Evolutionary conservation across 2,888 invertebrate genomes (phyloP).

Genomic region (Lasius fuliginosus): DNA sequence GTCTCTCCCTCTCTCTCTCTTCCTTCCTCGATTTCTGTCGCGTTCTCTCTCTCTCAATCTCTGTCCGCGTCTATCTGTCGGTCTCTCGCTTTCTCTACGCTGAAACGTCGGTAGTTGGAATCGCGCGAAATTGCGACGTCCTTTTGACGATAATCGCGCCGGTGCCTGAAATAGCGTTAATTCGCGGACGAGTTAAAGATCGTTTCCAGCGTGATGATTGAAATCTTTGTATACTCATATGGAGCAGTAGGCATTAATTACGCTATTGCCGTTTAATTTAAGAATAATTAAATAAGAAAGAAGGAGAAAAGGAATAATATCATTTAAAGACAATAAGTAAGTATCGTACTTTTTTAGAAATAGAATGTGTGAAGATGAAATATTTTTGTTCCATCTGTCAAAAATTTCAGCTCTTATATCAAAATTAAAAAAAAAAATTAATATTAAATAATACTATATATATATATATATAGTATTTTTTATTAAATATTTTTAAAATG

Average conservation of each 20-base stretch:
- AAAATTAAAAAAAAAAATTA: background rate
- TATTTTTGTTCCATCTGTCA: background rate
- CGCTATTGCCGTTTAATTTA: background rate
- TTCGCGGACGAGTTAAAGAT: conserved; percentile 52
- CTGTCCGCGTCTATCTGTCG: conserved; percentile 10
- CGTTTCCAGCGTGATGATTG: conserved; percentile 52
- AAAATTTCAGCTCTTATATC: background rate
- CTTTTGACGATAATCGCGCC: conserved; percentile 51
- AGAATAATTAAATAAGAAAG: background rate
- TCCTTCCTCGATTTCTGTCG: no score
- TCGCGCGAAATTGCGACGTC: conserved; percentile 55
- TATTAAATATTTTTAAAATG: no score
- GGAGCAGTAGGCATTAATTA: conserved; percentile 1
- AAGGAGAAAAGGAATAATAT: background rate
- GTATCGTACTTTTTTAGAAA: background rate
- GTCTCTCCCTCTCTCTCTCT: conserved; percentile 17
- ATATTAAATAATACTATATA: background rate
- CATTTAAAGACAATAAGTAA: background rate
- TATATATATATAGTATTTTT: background rate
- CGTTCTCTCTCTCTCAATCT: background rate
- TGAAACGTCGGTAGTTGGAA: conserved; percentile 50
- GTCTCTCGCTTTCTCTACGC: conserved; percentile 43
- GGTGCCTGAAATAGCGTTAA: conserved; percentile 53
- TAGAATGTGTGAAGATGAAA: background rate
- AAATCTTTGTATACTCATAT: conserved; percentile 17